Base-by-base conservation (phyloP, 2,113 vertebrate species). In the Microcebus griseorufus region DNA sequence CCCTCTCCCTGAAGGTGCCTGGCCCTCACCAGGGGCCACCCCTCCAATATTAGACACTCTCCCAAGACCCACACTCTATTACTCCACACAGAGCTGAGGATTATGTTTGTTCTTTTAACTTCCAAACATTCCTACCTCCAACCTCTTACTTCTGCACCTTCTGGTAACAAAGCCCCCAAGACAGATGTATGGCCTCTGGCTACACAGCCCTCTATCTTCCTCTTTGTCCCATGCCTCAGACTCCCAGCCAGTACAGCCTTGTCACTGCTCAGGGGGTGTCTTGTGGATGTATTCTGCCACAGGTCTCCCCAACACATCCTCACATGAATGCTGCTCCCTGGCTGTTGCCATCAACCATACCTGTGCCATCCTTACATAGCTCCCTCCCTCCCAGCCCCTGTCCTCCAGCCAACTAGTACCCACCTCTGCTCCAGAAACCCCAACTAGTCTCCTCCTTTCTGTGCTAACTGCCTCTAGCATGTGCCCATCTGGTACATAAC, bases 61-160 rank as follows among this genome's bases (percentile, higher is more conserved):
- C 10, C 62, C 2, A 2, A 23, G 42, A 16, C 13, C 34, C 12
- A 23, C 16, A 13, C 29, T 12, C 45, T 10, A 25, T 12, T 53
- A 25, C 16, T 45, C 76, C 39, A 20, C 53, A 14, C 0, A 9
- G 5, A 13, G 65, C 0, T n/a, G 2, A 6, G 53, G 3, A 23
- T 16, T 5, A 4, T 2, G 9, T 25, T 18, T 85, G 22, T 48
- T 25, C 62, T n/a, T 51, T 39, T 11, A 23, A 23, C 48, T 55
- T 51, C 27, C 12, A 37, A 27, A 13, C 14, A 51, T 4, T 32
- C 22, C 34, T 39, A 51, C 22, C 55, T 42, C n/a, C 27, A 18
- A 10, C 16, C n/a, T 23, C 14, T 6, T 9, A 2, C 45, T 3
- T 64, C 6, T 39, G 6, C 12, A 53, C 16, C 5, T 51, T 14